Conservation (phyloP, 2,888 invertebrate species). For the Saturnia pavonia region DNA sequence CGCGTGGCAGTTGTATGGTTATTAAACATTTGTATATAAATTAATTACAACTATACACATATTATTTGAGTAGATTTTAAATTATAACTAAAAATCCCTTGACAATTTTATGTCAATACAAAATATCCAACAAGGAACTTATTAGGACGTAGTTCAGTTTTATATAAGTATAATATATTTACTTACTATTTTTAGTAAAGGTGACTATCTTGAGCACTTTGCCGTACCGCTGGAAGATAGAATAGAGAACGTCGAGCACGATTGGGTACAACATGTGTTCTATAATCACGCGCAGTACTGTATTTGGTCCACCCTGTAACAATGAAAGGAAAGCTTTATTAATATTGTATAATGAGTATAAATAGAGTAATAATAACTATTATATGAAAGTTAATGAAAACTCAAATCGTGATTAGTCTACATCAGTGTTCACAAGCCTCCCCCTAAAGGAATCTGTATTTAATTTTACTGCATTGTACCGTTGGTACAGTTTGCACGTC, state of each 20-base stretch:
- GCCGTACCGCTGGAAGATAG: conserved; percentile 99
- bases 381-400: too few species aligned
- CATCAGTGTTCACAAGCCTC: background rate
- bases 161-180: background rate
- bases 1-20: too few species aligned
- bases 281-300: conserved; percentile 98
- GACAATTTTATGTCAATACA: too few species aligned
- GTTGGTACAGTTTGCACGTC: background rate
- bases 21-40: background rate
- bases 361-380: background rate
- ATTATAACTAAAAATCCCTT: background rate
- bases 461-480: background rate
- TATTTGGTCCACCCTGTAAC: conserved; percentile 93
- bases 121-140: background rate
- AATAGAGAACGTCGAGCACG: conserved; percentile 97
- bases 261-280: conserved; percentile 99
- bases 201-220: conserved; percentile 99
- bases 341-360: background rate
- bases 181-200: conserved; percentile 99
- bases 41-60: background rate
- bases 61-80: background rate
- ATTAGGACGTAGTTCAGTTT: background rate
- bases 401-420: too few species aligned
- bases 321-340: conserved; percentile 16
- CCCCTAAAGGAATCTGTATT: background rate